Conservation (phyloP, 1,140 invertebrate species). For the Apis mellifera region DNA sequence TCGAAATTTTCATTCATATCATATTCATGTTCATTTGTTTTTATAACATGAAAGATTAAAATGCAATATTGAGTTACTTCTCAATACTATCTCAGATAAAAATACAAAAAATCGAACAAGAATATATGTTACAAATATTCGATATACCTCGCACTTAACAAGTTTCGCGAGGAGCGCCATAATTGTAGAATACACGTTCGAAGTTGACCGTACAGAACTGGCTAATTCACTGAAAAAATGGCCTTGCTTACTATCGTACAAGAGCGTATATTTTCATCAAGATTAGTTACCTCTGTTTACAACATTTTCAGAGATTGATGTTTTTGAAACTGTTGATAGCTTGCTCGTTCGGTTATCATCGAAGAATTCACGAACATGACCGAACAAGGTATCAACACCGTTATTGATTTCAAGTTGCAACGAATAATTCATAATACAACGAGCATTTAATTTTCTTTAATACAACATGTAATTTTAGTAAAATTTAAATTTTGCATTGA, state of each 20-base stretch:
- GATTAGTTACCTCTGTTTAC: conserved; percentile 43
- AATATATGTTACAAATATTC: conserved; percentile 5
- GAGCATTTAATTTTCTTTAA: not conserved
- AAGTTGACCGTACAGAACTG: conserved; percentile 52
- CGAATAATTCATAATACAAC: too few species aligned
- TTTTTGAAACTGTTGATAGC: not conserved
- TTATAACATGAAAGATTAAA: not conserved
- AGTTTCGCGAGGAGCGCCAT: conserved; percentile 71
- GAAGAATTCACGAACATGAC: not conserved
- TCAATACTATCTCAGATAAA: not conserved
- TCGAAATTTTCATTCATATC: not conserved
- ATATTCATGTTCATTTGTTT: not conserved
- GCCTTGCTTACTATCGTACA: conserved; percentile 51
- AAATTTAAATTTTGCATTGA: too few species aligned
- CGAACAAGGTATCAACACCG: not conserved
- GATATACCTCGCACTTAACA: conserved; percentile 68
- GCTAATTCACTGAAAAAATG: conserved; percentile 54
- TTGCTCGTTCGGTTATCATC: not conserved
- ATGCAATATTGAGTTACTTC: not conserved
- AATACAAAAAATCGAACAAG: not conserved
- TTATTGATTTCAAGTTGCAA: conserved; percentile 8
- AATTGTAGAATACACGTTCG: conserved; percentile 44
- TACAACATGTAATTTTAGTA: not conserved
- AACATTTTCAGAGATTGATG: conserved; percentile 2
- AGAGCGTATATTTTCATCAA: conserved; percentile 28